Base-by-base conservation (phyloP, 2,113 vertebrate species). In the Ardeotis arabs region DNA sequence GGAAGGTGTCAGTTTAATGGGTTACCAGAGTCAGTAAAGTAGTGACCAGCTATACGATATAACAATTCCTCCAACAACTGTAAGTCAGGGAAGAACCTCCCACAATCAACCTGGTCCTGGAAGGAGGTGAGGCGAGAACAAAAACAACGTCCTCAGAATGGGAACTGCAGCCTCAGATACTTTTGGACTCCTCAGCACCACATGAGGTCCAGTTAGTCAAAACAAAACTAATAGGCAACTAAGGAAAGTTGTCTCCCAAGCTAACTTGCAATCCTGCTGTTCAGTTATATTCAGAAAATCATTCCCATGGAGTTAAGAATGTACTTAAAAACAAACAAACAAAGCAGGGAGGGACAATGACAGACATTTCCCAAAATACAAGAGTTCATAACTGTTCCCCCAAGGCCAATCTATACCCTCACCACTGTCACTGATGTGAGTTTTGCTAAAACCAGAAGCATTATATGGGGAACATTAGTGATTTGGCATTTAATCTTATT, bases 271-370 rank as follows among this genome's bases (percentile, higher is more conserved):
- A 90, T 68, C 63, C 76, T 58, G 58, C 68, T 86, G 24, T 78
- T 93, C 67, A 63, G 28, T 47, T 90, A 66, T 9, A 67, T 23
- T 59, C 79, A 78, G 50, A 96, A 96, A 87, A 82, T 47, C 90
- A 87, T 68, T 96, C 80, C 83, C 90, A 92, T 49, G 60, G 56
- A 96, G 90, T 63, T 80, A 70, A 91, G 87, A 91, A 83, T 90
- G 82, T 50, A 83, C 49, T 92, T 83, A 63, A 93, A 97, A 96
- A 69, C 81, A 96, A 96, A 95, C 52, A 95, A 96, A 93, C 62
- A 95, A 88, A 83, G 66, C 47, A 45, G 33, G 19, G 27, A 44
- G 24, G 39, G 67, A 63, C 50, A 81, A 84, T 1, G 10, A 94
- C 56, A 67, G 80, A 66, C 63, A 55, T 89, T 93, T 92, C 83